phyloP scores from a whole-genome alignment of 2,888 invertebrate species.

The Tethea ocularis region DNA sequence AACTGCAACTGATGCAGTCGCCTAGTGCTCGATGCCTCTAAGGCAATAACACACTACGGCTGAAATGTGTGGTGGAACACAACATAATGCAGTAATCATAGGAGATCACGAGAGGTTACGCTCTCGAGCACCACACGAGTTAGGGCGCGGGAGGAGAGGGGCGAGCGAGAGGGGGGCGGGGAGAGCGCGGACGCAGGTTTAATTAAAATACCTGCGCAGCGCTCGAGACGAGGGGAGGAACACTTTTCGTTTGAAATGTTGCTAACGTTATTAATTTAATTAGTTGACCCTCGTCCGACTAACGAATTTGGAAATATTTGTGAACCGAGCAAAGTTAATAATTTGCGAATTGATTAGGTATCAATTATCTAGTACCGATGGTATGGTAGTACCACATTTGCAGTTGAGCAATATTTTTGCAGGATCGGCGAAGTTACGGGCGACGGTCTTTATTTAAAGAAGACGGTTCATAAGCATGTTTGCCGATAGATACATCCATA shows the following conservation, averaged over 20 bases:
- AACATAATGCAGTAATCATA: background rate
- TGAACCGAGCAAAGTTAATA: background rate
- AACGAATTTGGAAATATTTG: background rate
- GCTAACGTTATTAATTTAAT: constrained; percentile 2
- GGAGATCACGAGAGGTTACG: background rate
- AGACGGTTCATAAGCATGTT: too few species aligned
- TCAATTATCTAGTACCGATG: too few species aligned
- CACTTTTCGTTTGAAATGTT: background rate
- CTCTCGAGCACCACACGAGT: background rate
- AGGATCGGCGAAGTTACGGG: too few species aligned
- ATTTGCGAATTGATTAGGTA: background rate
- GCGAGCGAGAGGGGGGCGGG: background rate
- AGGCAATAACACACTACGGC: too few species aligned
- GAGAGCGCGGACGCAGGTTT: background rate
- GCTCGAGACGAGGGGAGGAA: background rate
- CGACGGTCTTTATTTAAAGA: too few species aligned
- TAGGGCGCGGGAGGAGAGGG: background rate
- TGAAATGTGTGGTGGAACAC: background rate
- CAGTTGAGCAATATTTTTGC: too few species aligned
- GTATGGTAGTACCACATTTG: too few species aligned
- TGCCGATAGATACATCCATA: too few species aligned
- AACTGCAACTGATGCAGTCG: background rate
- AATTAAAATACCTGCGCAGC: constrained; percentile 3
- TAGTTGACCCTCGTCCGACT: constrained; percentile 6
- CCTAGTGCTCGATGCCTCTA: background rate